Base-by-base conservation (phyloP, 2,888 invertebrate genomes). In the Cetonia aurata region DNA sequence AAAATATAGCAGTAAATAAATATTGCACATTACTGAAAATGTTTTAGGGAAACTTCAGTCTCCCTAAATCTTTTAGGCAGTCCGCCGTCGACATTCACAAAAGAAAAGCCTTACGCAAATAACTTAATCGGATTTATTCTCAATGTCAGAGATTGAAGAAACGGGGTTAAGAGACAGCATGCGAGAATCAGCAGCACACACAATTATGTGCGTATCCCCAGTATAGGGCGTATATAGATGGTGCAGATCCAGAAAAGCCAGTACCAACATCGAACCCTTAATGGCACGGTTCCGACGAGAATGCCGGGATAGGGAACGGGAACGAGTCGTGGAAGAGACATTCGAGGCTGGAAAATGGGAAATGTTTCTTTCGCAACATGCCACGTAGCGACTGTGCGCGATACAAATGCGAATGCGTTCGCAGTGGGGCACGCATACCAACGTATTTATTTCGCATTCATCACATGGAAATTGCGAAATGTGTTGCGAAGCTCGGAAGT, bases 361-460 rank as follows among this genome's bases (percentile, higher is more conserved):
- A 60, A 31, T 48, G 46, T 46, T 25, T 46, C 52, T 52, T 52
- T 52, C 17, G 9, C 19, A 19, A 52, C 25, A 25, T 19, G 52
- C 52, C 52, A 52, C 25, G 10, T 25, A 52, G 37, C 52, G 25
- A 10, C 37, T 37, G 37, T 52, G 17, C 17, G 15, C 52, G 8
- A 25, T 52, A 37, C 37, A 37, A 37, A 52, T 56, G 37, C 56
- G 15, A 33, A 56, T n/a, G 33, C n/a, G 12, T 53, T 12, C 41
- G n/a, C n/a, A 41, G n/a, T 41, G 37, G 37, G 37, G 33, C 56
- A 37, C 56, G 52, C 17, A 52, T 52, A 56, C 56, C 72, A 72
- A 72, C 69, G 72, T 72, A 74, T 74, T 72, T 74, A 72, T 74
- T 74, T 74, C 62, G 55, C 72, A 74, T 74, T 74, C 72, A 74